Conservation (phyloP, 2,113 vertebrate species). For the Ia io region DNA sequence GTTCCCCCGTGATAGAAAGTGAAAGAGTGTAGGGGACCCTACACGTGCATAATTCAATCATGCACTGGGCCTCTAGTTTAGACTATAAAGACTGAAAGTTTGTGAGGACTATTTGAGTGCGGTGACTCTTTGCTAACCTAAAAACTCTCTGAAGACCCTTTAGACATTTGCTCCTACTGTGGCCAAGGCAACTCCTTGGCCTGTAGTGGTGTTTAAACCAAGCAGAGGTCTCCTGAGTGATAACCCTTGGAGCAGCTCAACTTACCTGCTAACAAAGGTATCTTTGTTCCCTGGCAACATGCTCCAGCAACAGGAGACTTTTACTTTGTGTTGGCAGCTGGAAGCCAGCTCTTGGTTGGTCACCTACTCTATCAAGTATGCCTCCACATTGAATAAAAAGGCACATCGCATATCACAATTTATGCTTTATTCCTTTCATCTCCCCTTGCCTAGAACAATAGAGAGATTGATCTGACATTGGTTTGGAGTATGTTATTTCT, state of each 20-base stretch:
- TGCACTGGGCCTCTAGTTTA: too few relatives aligned
- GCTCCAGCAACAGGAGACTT: neutral
- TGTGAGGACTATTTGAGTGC: neutral
- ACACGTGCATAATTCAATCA: too few relatives aligned
- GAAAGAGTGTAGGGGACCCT: too few relatives aligned
- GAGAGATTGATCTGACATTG: neutral
- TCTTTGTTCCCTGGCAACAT: neutral
- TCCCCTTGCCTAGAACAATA: neutral
- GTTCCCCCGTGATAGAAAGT: too few relatives aligned
- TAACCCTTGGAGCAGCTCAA: neutral
- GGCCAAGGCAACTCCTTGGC: neutral
- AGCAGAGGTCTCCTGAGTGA: neutral
- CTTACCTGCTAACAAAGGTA: neutral
- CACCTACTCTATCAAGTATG: neutral
- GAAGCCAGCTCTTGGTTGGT: neutral
- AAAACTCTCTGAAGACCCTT: neutral
- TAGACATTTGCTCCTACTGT: neutral
- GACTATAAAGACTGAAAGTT: neutral
- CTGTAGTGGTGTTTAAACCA: neutral
- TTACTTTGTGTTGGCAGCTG: neutral
- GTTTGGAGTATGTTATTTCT: neutral
- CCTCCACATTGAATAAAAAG: neutral
- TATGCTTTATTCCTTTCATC: neutral
- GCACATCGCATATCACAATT: neutral
- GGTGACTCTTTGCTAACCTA: neutral